These are phyloP conservation scores for Peucedramus taeniatus DNA, from an alignment of 2,113 vertebrate species.

Conservation along the genomic window DNA sequence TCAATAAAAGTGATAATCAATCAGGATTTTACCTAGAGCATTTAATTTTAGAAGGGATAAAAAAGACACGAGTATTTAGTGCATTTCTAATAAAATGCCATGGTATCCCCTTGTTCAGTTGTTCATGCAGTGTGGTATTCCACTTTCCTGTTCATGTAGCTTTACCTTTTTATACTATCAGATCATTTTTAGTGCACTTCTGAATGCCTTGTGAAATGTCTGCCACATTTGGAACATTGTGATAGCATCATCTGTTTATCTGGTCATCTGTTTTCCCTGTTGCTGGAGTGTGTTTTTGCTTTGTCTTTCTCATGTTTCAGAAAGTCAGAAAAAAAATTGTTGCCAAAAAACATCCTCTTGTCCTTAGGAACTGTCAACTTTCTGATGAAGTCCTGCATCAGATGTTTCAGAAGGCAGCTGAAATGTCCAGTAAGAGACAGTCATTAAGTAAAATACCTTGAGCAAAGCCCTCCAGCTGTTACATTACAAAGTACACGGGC, in stretches of 20 bases:
- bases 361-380: not conserved
- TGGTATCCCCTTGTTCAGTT: not conserved
- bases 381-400: not conserved
- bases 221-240: not conserved
- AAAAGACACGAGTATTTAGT: not conserved
- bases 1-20: not conserved
- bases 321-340: not conserved
- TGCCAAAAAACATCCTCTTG: not conserved
- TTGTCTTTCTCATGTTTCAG: not conserved
- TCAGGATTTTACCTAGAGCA: not conserved
- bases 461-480: not conserved
- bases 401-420: not conserved
- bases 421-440: not conserved
- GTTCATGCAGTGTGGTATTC: not conserved
- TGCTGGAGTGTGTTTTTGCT: not conserved
- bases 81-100: not conserved
- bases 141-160: not conserved
- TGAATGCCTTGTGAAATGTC: not conserved
- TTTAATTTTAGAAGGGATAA: not conserved
- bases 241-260: not conserved
- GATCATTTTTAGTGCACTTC: not conserved
- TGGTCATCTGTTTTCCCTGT: not conserved
- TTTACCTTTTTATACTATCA: not conserved
- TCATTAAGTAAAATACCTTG: not conserved
- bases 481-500: not conserved